A percentile compares a stretch with the other conserved stretches of the same genome.
Evolutionary conservation across 2,888 invertebrate genomes (phyloP).

Genomic region (Abrostola tripartita): DNA sequence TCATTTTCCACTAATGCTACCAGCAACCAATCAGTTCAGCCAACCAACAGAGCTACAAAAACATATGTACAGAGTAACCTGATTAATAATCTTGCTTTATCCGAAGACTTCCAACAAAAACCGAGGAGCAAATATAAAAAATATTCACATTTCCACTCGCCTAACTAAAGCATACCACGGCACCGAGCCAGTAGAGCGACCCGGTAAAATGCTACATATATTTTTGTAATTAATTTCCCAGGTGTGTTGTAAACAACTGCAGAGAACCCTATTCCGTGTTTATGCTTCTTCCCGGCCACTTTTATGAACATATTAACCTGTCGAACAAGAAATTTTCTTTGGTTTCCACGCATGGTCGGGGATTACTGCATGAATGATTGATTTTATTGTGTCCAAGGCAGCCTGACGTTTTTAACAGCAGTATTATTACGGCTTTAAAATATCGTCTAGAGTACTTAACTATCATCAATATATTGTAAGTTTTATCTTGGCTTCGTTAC

Average conservation of each 20-base stretch:
- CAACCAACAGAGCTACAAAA: background rate
- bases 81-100: constrained; percentile 7
- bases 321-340: constrained; percentile 57
- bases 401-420: background rate
- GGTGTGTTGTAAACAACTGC: constrained; percentile 73
- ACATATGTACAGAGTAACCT: background rate
- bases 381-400: background rate
- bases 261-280: constrained; percentile 67
- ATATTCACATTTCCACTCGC: constrained; percentile 45
- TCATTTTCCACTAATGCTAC: too few species aligned
- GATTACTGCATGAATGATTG: constrained; percentile 13
- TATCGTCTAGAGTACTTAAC: too few species aligned
- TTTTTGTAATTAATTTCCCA: constrained; percentile 78
- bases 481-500: too few species aligned
- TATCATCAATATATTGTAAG: too few species aligned
- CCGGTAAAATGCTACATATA: constrained; percentile 57
- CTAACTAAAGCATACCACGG: constrained; percentile 34
- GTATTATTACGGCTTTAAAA: too few species aligned
- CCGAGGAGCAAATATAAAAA: constrained; percentile 31
- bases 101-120: background rate
- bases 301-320: constrained; percentile 66
- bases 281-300: constrained; percentile 63
- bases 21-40: background rate
- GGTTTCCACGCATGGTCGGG: constrained; percentile 34
- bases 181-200: constrained; percentile 18